These are phyloP conservation scores for Zaprionus capensis DNA, from an alignment of 1,140 invertebrate species.

Conservation along the genomic window DNA sequence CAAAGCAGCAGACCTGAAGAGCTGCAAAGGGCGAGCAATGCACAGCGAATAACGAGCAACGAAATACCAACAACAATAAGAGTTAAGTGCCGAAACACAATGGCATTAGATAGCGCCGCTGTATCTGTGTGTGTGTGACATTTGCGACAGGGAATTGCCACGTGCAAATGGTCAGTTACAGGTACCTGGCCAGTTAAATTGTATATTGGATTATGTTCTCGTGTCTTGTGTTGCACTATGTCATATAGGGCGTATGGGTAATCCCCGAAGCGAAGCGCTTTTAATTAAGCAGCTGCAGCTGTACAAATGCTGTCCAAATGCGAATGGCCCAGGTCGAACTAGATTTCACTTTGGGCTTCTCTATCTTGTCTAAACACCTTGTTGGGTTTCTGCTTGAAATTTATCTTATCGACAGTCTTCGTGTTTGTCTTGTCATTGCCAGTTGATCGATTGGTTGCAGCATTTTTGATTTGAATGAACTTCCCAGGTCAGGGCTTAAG, in stretches of 20 bases:
- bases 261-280: conserved; percentile 35
- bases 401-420: conserved; percentile 14
- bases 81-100: conserved; percentile 49
- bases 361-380: background rate
- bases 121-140: conserved; percentile 16
- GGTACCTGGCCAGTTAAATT: background rate
- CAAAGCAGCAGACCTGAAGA: background rate
- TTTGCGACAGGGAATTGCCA: conserved; percentile 5
- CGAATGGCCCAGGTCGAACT: background rate
- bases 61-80: conserved; percentile 8
- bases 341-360: background rate
- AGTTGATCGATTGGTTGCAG: conserved; percentile 23
- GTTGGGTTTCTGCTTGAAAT: background rate
- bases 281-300: conserved; percentile 48
- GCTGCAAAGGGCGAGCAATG: background rate
- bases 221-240: conserved; percentile 14
- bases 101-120: conserved; percentile 25
- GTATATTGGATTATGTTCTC: conserved; percentile 23
- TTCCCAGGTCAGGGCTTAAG: background rate
- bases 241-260: conserved; percentile 52
- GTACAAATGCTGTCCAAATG: conserved; percentile 3
- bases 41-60: conserved; percentile 14
- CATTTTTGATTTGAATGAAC: background rate
- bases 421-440: conserved; percentile 16
- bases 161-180: background rate